These are phyloP conservation scores for Dasyurus viverrinus DNA, from an alignment of 2,113 vertebrate genomes.

Conservation along the genomic window DNA sequence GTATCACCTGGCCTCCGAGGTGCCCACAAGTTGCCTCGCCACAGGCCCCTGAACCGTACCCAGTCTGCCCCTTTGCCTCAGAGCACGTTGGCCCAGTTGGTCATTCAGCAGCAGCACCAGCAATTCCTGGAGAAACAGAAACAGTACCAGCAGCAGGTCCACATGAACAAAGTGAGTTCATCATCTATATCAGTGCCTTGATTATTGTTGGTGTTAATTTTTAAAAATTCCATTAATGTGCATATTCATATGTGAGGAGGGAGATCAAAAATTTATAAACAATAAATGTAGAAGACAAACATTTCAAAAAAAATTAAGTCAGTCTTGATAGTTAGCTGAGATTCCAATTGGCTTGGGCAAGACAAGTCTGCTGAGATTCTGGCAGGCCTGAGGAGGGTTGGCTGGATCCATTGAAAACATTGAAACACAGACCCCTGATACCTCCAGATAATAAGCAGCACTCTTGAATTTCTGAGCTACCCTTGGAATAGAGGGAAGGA, in stretches of 20 bases:
- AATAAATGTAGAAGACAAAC: neutral
- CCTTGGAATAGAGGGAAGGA: neutral
- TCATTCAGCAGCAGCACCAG: constrained; percentile 99
- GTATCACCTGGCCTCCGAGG: constrained; percentile 87
- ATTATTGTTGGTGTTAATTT: neutral
- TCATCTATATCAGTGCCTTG: neutral
- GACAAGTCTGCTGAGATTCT: neutral
- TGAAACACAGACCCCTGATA: neutral
- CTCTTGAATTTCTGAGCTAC: neutral
- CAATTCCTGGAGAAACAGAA: constrained; percentile 98
- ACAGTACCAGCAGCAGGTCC: constrained; percentile 97
- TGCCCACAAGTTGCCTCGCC: constrained; percentile 93
- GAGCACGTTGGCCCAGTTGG: constrained; percentile 96
- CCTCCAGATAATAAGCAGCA: neutral
- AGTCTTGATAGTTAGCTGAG: neutral
- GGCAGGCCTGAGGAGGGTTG: neutral
- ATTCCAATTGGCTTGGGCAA: neutral
- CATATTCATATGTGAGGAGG: neutral
- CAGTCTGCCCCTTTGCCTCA: constrained; percentile 98
- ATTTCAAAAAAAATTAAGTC: neutral
- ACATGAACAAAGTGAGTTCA: constrained; percentile 96
- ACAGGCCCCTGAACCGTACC: constrained; percentile 95
- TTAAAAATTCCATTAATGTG: neutral
- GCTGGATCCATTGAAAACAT: neutral
- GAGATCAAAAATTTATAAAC: neutral